Evolutionary conservation across 2,888 invertebrate genomes (phyloP).

Genomic region (Diarsia rubi): DNA sequence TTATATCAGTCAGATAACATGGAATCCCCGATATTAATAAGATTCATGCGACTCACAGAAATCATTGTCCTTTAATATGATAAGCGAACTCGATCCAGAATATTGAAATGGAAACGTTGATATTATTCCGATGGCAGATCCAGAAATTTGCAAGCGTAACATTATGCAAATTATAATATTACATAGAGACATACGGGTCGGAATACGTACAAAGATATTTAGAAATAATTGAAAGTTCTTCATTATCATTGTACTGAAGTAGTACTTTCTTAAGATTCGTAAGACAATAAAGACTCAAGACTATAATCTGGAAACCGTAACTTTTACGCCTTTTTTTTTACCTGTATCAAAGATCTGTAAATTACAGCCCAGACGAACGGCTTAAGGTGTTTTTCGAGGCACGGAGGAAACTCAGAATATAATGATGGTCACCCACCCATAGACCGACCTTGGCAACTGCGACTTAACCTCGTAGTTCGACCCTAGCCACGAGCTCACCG

Average conservation of each 20-base stretch:
- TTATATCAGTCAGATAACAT: neutral
- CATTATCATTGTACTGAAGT: too few relatives aligned
- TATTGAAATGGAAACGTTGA: slow-evolving; percentile 60
- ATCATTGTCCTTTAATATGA: slow-evolving; percentile 40
- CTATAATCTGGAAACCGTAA: too few relatives aligned
- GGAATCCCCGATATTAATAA: slow-evolving; percentile 26
- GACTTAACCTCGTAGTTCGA: too few relatives aligned
- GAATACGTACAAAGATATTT: neutral
- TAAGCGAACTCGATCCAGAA: slow-evolving; percentile 47
- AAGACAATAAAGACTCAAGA: neutral
- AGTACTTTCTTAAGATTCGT: neutral
- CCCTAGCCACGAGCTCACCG: too few relatives aligned
- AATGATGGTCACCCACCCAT: too few relatives aligned
- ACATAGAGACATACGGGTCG: slow-evolving; percentile 24
- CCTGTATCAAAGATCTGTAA: too few relatives aligned
- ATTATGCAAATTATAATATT: slow-evolving; percentile 67
- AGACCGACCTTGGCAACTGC: too few relatives aligned
- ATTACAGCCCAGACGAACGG: too few relatives aligned
- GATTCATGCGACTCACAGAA: slow-evolving; percentile 21
- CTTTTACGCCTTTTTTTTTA: too few relatives aligned
- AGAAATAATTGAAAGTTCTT: neutral
- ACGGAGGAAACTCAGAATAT: too few relatives aligned
- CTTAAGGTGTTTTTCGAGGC: too few relatives aligned
- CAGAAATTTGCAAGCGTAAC: slow-evolving; percentile 65
- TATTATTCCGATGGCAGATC: slow-evolving; percentile 60